Evolutionary conservation across 2,888 invertebrate species (phyloP).

Genomic region (Vesta saturnalis): DNA sequence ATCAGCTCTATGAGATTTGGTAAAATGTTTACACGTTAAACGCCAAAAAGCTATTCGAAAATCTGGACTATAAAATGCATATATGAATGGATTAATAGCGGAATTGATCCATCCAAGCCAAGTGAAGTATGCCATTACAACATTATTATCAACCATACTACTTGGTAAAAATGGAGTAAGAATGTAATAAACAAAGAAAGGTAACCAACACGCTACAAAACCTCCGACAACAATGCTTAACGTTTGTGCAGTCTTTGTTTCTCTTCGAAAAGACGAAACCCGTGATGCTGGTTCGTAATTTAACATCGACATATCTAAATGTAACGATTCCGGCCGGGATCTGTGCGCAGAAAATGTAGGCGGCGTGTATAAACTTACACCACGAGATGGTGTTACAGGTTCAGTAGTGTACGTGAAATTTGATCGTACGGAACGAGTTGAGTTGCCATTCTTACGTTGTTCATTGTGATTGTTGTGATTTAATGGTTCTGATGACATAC

Average conservation of each 20-base stretch:
- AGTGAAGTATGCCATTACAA: conserved; percentile 79
- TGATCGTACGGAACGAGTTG: conserved; percentile 54
- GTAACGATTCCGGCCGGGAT: conserved; percentile 66
- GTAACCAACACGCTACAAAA: conserved; percentile 88
- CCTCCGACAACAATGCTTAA: conserved; percentile 88
- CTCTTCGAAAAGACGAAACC: conserved; percentile 77
- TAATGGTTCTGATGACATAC: conserved; percentile 35
- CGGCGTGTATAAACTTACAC: conserved; percentile 53
- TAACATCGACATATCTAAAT: conserved; percentile 64
- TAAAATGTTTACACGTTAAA: conserved; percentile 77
- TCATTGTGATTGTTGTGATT: conserved; percentile 34
- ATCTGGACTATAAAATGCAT: conserved; percentile 89
- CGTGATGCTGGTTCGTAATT: conserved; percentile 66
- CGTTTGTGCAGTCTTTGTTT: conserved; percentile 90
- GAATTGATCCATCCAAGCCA: conserved; percentile 94
- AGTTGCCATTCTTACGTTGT: conserved; percentile 40
- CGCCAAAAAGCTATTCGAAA: conserved; percentile 89
- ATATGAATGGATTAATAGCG: conserved; percentile 90
- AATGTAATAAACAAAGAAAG: conserved; percentile 86
- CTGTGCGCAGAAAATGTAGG: conserved; percentile 56
- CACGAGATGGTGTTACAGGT: conserved; percentile 51
- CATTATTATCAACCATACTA: conserved; percentile 64
- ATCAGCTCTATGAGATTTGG: conserved; percentile 58
- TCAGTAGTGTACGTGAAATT: conserved; percentile 57
- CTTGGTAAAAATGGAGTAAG: conserved; percentile 80